Conservation (phyloP, 53 echinoderm and acorn worm genomes). For the Holothuria scabra region DNA sequence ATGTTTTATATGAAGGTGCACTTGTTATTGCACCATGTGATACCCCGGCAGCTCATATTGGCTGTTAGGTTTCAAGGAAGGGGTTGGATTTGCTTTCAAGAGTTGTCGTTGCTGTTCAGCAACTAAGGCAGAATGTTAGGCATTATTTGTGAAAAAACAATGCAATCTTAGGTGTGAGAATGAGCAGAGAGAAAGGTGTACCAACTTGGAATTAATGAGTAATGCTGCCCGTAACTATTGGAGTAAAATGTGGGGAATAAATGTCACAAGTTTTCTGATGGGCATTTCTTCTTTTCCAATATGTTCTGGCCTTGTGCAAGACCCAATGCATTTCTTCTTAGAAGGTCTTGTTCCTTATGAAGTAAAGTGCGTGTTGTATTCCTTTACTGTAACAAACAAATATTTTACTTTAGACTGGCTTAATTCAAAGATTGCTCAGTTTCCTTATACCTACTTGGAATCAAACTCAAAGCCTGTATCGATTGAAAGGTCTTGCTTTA, state of each 20-base stretch:
- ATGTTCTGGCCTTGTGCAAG: conserved; percentile 67
- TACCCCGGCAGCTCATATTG: conserved; percentile 75
- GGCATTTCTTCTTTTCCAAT: conserved; percentile 53
- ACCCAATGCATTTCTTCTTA: conserved; percentile 75
- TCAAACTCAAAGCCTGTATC: conserved; percentile 47
- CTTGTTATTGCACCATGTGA: conserved; percentile 68
- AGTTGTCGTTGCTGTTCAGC: conserved; percentile 66
- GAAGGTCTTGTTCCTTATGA: conserved; percentile 74
- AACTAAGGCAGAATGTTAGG: conserved; percentile 55
- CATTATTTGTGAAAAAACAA: conserved; percentile 50
- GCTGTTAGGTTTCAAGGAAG: conserved; percentile 79
- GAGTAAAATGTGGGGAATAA: conserved; percentile 80
- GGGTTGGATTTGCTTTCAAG: conserved; percentile 65
- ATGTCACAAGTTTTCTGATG: conserved; percentile 60
- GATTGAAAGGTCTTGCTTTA: conserved; percentile 44
- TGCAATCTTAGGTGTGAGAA: conserved; percentile 48
- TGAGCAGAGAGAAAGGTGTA: conserved; percentile 61
- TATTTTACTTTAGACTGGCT: conserved; percentile 72
- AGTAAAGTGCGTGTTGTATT: conserved; percentile 57
- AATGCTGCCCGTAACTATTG: conserved; percentile 59
- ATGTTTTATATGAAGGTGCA: conserved; percentile 54
- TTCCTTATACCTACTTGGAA: conserved; percentile 63
- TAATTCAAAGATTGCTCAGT: conserved; percentile 56
- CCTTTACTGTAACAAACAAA: conserved; percentile 50
- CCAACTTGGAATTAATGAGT: conserved; percentile 39